Base-by-base conservation (phyloP, 2,113 vertebrate species). In the Ardeotis arabs region DNA sequence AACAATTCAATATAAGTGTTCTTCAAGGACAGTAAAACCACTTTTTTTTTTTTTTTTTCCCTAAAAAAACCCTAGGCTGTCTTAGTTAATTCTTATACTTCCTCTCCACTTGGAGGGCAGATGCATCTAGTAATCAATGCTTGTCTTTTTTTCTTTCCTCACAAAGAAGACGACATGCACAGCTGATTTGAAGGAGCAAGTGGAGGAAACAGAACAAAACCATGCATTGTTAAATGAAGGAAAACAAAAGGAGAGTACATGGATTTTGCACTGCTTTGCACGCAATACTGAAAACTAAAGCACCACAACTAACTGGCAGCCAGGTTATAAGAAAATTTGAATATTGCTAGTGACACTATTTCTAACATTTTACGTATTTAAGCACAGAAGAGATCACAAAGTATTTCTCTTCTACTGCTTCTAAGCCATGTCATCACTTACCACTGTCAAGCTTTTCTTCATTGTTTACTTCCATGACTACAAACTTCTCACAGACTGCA, bases 401-500 rank as follows among this genome's bases (percentile, higher is more conserved):
- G 22, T 44, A 58, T 41, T 89, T 79, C 18, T 45, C 49, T 70
- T 70, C 39, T 64, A 12, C 27, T 83, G 39, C 60, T 95, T 84
- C 41, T 64, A 92, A 86, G 50, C 10, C 49, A 33, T 53, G 80
- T 17, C 62, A 81, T 12, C n/a, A 96, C 98, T 98, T 95, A 99
- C 99, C 99, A 96, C 98, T 98, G 31, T 99, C 99, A 18, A 98
- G 97, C 93, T 99, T 99, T 96, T 99, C 99, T 97, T 99, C 99
- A 19, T 98, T 98, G 67, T 98, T 99, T 95, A 99, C 98, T 96
- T 99, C 99, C 99, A 99, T 99, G 80, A 99, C 97, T n/a, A 99
- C 99, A 98, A 99, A 99, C 98, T 99, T 99, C 98, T 99, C 99
- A 97, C 99, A 99, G 81, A 99, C 99, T 3, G 99, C 99, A 83